Evolutionary conservation across 2,797 vertebrate genomes (phyloP).

Genomic region (Sphaeramia orbicularis): DNA sequence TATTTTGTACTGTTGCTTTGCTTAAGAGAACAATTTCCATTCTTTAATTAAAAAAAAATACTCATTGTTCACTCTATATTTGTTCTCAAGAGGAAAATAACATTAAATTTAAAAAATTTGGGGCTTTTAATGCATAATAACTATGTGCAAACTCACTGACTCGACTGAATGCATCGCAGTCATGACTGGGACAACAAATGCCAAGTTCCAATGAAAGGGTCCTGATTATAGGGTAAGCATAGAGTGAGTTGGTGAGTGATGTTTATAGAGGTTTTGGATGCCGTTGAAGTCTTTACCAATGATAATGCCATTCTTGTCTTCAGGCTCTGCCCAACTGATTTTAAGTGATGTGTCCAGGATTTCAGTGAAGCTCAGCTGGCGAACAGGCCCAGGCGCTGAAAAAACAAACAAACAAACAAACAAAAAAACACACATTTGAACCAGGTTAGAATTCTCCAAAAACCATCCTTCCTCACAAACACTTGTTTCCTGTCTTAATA

Average conservation of each 20-base stretch:
- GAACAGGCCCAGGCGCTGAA: constrained; percentile 91
- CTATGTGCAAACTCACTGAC: constrained; percentile 5
- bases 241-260: background rate
- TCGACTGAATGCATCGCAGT: constrained; percentile 10
- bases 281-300: constrained; percentile 84
- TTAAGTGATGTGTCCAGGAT: constrained; percentile 95
- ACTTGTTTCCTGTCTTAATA: background rate
- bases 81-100: constrained; percentile 20
- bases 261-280: background rate
- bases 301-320: constrained; percentile 94
- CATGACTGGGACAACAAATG: constrained; percentile 19
- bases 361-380: constrained; percentile 94
- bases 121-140: constrained; percentile 8
- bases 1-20: background rate
- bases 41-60: no score
- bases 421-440: constrained; percentile 2
- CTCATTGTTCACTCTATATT: constrained; percentile 11
- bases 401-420: constrained; percentile 38
- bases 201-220: constrained; percentile 3
- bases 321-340: constrained; percentile 96
- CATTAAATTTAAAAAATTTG: constrained; percentile 10
- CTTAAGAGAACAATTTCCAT: constrained; percentile 1
- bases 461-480: constrained; percentile 4
- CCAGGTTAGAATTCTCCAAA: background rate
- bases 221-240: constrained; percentile 14